Conservation (phyloP, 2,797 vertebrate species). For the Petrocephalus schoutedeni region DNA sequence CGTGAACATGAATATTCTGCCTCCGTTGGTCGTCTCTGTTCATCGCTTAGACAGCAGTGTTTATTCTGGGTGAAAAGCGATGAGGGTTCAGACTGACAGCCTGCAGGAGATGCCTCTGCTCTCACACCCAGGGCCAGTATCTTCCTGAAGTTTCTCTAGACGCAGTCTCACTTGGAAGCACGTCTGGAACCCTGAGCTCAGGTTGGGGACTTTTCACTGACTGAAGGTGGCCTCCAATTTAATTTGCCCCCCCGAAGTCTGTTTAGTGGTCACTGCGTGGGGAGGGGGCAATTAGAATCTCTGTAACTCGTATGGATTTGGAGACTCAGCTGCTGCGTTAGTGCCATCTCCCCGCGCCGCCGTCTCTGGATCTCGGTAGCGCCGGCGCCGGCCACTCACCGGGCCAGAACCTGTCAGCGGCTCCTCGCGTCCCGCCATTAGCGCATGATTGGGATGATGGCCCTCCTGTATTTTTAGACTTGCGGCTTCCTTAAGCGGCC, state of each 20-base stretch:
- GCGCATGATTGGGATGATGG: background rate
- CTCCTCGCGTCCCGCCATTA: background rate
- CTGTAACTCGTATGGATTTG: constrained; percentile 38
- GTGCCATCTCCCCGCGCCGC: background rate
- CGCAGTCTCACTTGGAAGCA: constrained; percentile 29
- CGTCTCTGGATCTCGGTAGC: background rate
- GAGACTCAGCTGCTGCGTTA: constrained; percentile 20
- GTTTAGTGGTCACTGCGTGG: constrained; percentile 52
- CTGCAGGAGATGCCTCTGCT: background rate
- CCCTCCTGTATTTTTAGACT: background rate
- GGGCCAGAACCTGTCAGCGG: background rate
- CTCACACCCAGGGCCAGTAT: background rate
- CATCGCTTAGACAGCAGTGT: constrained; percentile 25
- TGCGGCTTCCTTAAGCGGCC: background rate
- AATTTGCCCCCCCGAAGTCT: constrained; percentile 48
- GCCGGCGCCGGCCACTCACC: background rate
- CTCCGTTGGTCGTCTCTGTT: constrained; percentile 13
- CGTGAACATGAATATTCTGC: background rate
- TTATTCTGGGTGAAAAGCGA: constrained; percentile 9
- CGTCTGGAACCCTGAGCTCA: constrained; percentile 44
- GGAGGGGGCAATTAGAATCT: constrained; percentile 40
- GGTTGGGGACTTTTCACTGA: constrained; percentile 44
- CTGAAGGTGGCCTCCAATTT: constrained; percentile 51
- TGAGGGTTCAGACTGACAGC: background rate
- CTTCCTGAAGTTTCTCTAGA: background rate